Percentiles rank a stretch among this genome's conserved stretches.
These are phyloP conservation scores for Pangasius sanitwongsei DNA, from an alignment of 2,797 vertebrate species.

Conservation along the genomic window DNA sequence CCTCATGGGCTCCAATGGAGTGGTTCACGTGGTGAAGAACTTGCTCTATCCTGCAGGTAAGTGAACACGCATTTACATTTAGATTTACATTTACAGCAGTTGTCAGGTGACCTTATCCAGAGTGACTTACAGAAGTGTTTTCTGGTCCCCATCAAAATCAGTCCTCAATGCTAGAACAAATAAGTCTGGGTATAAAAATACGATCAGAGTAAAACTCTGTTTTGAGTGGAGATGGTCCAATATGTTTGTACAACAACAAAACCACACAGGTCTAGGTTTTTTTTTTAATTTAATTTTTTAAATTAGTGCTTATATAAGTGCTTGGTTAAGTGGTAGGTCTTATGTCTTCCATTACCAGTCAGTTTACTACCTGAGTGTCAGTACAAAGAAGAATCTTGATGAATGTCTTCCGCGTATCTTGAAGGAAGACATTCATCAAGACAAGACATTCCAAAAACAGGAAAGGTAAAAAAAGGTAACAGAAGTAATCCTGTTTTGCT, in stretches of 20 bases:
- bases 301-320: background rate
- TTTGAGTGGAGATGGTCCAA: background rate
- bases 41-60: conserved; percentile 91
- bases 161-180: background rate
- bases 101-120: background rate
- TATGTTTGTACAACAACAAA: background rate
- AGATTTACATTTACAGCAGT: background rate
- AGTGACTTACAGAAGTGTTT: background rate
- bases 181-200: background rate
- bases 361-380: background rate
- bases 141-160: background rate
- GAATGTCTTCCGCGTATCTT: background rate
- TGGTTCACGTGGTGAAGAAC: conserved; percentile 91
- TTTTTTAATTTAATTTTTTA: background rate
- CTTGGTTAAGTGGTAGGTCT: background rate
- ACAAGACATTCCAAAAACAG: background rate
- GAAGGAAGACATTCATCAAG: background rate
- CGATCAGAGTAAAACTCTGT: background rate
- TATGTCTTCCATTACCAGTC: background rate
- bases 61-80: conserved; percentile 35
- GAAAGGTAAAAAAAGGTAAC: background rate
- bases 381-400: background rate
- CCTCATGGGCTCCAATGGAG: conserved; percentile 94
- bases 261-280: background rate
- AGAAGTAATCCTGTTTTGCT: background rate